Evolutionary conservation across 2,888 invertebrate species (phyloP), one percentile per base, ranked within the genome.

Genomic region (Trissolcus brochymenae): DNA sequence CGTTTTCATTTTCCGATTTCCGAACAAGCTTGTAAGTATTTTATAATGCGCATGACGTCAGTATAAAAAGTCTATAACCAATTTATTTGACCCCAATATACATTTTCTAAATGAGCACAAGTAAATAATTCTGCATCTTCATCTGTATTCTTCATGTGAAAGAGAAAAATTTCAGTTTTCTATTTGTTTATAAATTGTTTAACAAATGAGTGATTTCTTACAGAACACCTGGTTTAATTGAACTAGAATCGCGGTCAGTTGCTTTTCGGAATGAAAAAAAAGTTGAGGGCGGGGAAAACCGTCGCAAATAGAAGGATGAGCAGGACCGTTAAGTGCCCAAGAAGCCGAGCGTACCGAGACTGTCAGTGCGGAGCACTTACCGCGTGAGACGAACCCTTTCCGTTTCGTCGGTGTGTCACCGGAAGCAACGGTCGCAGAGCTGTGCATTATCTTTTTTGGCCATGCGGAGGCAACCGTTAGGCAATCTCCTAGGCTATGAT

Each of bases 321-420:
- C 25, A 17, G 53, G 49, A 54, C 61, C 62, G 67, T 75, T 75
- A 76, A 70, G 75, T 70, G 70, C 66, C 56, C 61, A 40, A 54
- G 55, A 61, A 67, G 62, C 51, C 51, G 61, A 74, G 66, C 74
- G 74, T 74, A 53, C 6, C 55, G 56, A 46, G 66, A n/a, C 21
- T 43, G 59, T 11, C 49, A 46, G 55, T 56, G 61, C 53, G 9
- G 46, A 46, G 74, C 56, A 57, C 68, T 65, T 65, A 59, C 25
- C 53, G 54, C 70, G 51, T 61, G 51, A 17, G 55, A 59, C 60
- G 60, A 17, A 53, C 67, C 76, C 71, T 72, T 72, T 72, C 72
- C 77, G 72, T 68, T 77, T 67, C 67, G 72, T 46, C 35, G 60
- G 35, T 68, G 35, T 35, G 77, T 68, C 77, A 56, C 77, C 72